Base-by-base conservation (phyloP, 2,888 invertebrate species). In the Drosophila hamatofila region DNA sequence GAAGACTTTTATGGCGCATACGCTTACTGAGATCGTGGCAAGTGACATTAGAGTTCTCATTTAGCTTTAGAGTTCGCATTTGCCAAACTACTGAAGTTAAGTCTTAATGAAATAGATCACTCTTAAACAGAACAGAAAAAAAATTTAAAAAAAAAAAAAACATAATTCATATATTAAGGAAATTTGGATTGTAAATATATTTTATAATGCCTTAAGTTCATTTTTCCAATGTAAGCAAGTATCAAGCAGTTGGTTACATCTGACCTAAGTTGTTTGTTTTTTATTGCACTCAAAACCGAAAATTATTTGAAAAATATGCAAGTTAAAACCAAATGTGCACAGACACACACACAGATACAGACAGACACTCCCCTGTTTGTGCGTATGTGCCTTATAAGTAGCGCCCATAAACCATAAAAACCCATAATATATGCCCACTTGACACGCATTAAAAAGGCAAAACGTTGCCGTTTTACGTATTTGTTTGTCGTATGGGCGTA, bases 351-450 rank as follows among this genome's bases (percentile, higher is more conserved):
- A 41, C 30, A 37, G 27, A 23, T 9, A 6, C 42, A 16, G 33
- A 49, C 37, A 54, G 52, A 46, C 25, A 33, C 33, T 11, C 51
- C 35, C 6, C 39, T 18, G 37, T 30, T 30, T 39, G 37, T 21
- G 41, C 33, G 41, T 21, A 4, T 27, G 27, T 48, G 46, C 75
- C 76, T 39, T 80, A 59, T 42, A 72, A 77, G 83, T 80, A 83
- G 83, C 67, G 81, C 75, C 68, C 81, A 75, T 83, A 88, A 84
- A 75, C 67, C 72, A 86, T 83, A 80, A 86, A 87, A 88, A 69
- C 75, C 54, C 71, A 81, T 83, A 83, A 88, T 78, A 70, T 88
- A 78, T 55, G 69, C 70, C 72, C 84, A 84, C 84, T 88, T 89
- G 84, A 88, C 89, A 78, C 67, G 83, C 83, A 88, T 88, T 88